A percentile compares a stretch with the other conserved stretches of the same genome.
Conservation (phyloP, 2,888 invertebrate genomes). For the Eremobia ochroleuca region DNA sequence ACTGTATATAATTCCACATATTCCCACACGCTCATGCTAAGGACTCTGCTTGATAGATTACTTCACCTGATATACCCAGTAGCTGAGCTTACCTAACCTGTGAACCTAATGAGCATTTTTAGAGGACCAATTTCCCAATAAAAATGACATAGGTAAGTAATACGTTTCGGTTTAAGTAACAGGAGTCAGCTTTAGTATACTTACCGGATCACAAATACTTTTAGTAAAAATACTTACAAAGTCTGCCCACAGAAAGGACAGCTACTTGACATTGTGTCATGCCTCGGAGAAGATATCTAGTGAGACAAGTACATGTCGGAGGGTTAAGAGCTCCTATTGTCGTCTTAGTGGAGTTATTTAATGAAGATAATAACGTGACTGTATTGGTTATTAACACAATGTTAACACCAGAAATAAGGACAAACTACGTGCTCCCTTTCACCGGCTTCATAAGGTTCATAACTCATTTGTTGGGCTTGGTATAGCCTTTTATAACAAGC, state of each 20-base stretch:
- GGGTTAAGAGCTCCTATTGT: constrained; percentile 31
- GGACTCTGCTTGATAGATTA: not conserved
- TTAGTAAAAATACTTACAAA: not conserved
- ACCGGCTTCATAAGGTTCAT: too few relatives aligned
- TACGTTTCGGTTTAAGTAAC: not conserved
- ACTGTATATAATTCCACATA: too few relatives aligned
- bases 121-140: not conserved
- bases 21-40: not conserved
- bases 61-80: not conserved
- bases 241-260: constrained; percentile 8
- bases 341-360: constrained; percentile 5
- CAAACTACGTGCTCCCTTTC: too few relatives aligned
- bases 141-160: not conserved
- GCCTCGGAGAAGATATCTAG: constrained; percentile 26
- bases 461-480: too few relatives aligned
- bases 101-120: not conserved
- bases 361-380: constrained; percentile 4
- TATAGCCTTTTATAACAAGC: too few relatives aligned
- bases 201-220: not conserved
- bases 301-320: constrained; percentile 19
- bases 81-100: not conserved
- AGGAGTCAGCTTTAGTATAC: not conserved
- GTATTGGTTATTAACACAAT: not conserved
- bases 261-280: constrained; percentile 39
- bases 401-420: too few relatives aligned